Evolutionary conservation across 2,797 vertebrate species (phyloP).

Genomic region (Apogon hyalosoma): DNA sequence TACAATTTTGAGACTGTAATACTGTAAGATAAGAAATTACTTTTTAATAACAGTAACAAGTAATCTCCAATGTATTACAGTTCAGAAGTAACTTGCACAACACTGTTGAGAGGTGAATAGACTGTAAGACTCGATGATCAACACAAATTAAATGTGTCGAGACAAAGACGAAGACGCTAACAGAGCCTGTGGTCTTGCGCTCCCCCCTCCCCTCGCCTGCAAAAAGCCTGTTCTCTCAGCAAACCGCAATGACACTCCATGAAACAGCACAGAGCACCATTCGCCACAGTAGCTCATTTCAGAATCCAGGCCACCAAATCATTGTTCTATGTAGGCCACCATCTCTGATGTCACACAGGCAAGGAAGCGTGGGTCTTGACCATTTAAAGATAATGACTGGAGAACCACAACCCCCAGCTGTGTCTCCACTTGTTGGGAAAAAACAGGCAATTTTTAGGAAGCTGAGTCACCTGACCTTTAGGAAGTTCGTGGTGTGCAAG

Average conservation of each 20-base stretch:
- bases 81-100: too few species aligned
- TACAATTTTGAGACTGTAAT: too few species aligned
- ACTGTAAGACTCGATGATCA: too few species aligned
- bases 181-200: conserved; percentile 38
- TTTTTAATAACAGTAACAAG: too few species aligned
- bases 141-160: not conserved
- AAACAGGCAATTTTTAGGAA: conserved; percentile 43
- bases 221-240: conserved; percentile 35
- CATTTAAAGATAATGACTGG: conserved; percentile 39
- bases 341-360: conserved; percentile 66
- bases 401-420: conserved; percentile 49
- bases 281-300: conserved; percentile 52
- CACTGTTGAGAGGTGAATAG: too few species aligned
- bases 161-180: conserved; percentile 36
- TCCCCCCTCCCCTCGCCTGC: conserved; percentile 2
- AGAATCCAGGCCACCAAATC: conserved; percentile 52
- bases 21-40: too few species aligned
- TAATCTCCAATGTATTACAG: too few species aligned
- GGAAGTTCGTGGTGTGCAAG: conserved; percentile 23
- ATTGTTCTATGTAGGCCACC: conserved; percentile 70
- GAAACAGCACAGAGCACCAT: conserved; percentile 41
- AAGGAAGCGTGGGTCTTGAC: conserved; percentile 53
- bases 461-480: conserved; percentile 53
- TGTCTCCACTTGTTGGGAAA: conserved; percentile 12
- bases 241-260: conserved; percentile 50